Evolutionary conservation across 1,140 invertebrate genomes (phyloP).

Genomic region (Drosophila kohkoa): DNA sequence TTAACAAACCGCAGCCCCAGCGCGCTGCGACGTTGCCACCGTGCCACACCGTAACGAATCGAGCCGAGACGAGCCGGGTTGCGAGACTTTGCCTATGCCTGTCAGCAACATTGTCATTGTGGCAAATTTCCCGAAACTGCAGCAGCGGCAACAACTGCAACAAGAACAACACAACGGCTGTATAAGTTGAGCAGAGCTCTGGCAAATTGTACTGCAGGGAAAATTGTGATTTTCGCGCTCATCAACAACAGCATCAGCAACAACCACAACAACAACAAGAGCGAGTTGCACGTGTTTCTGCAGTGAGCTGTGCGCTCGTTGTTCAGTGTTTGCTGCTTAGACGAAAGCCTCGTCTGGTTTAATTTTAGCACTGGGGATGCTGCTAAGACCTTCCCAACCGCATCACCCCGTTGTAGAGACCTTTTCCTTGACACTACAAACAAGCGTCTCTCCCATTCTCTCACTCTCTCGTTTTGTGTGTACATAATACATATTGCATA

Average conservation of each 20-base stretch:
- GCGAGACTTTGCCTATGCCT: constrained; percentile 36
- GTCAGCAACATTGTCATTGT: constrained; percentile 63
- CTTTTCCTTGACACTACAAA: constrained; percentile 71
- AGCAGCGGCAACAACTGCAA: constrained; percentile 45
- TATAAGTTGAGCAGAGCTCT: constrained; percentile 44
- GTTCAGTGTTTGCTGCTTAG: constrained; percentile 37
- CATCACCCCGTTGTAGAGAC: neutral
- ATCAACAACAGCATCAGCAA: constrained; percentile 56
- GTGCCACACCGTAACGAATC: neutral
- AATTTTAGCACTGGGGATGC: constrained; percentile 70
- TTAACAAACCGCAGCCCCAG: constrained; percentile 59
- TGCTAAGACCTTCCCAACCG: constrained; percentile 10
- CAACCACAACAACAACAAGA: constrained; percentile 7
- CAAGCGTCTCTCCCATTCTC: neutral
- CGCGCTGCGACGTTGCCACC: constrained; percentile 30
- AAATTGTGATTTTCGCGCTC: constrained; percentile 80
- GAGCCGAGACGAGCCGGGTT: neutral
- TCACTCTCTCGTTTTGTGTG: constrained; percentile 6
- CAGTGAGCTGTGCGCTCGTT: constrained; percentile 21
- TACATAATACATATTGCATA: constrained; percentile 69
- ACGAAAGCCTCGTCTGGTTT: constrained; percentile 74
- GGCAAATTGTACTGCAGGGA: constrained; percentile 79
- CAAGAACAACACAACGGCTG: constrained; percentile 12
- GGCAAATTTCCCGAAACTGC: constrained; percentile 72
- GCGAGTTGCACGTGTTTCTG: constrained; percentile 72